Percentiles rank a stretch among this genome's conserved stretches.
Conservation (phyloP, 2,888 invertebrate species). For the Agrotis segetum region DNA sequence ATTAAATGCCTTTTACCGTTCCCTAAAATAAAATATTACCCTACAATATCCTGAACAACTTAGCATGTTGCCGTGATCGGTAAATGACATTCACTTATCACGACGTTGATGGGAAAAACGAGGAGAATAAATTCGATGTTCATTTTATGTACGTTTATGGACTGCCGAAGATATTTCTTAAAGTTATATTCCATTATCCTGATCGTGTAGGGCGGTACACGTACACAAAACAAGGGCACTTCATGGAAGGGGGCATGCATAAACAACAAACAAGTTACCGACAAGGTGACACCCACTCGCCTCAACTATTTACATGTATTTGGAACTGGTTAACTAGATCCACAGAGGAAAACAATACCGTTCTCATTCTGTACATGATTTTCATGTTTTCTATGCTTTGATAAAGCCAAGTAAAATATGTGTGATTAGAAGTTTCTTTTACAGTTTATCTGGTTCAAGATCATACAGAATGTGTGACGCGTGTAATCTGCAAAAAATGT, state of each 20-base stretch:
- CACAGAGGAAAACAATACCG: slow-evolving; percentile 30
- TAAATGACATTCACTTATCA: slow-evolving; percentile 56
- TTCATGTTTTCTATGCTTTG: background rate
- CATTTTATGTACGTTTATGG: slow-evolving; percentile 44
- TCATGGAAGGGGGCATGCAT: slow-evolving; percentile 42
- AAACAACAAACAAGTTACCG: slow-evolving; percentile 45
- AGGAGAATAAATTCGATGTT: slow-evolving; percentile 39
- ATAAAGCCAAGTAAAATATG: background rate
- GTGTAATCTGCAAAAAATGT: no score
- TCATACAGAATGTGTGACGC: no score
- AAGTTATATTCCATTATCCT: slow-evolving; percentile 47
- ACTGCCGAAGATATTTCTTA: slow-evolving; percentile 40
- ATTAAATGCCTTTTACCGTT: slow-evolving; percentile 20
- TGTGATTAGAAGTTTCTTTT: background rate
- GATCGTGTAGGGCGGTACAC: slow-evolving; percentile 18
- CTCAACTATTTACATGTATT: slow-evolving; percentile 49
- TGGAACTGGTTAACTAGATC: slow-evolving; percentile 31
- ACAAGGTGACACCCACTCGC: slow-evolving; percentile 43
- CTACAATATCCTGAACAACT: slow-evolving; percentile 30
- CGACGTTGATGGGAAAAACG: slow-evolving; percentile 52
- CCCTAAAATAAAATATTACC: slow-evolving; percentile 18
- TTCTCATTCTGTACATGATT: slow-evolving; percentile 18
- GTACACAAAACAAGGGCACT: slow-evolving; percentile 33
- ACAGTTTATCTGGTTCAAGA: background rate
- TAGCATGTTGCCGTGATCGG: slow-evolving; percentile 23